Evolutionary conservation across 2,888 invertebrate genomes (phyloP).

Genomic region (Eledone cirrhosa): DNA sequence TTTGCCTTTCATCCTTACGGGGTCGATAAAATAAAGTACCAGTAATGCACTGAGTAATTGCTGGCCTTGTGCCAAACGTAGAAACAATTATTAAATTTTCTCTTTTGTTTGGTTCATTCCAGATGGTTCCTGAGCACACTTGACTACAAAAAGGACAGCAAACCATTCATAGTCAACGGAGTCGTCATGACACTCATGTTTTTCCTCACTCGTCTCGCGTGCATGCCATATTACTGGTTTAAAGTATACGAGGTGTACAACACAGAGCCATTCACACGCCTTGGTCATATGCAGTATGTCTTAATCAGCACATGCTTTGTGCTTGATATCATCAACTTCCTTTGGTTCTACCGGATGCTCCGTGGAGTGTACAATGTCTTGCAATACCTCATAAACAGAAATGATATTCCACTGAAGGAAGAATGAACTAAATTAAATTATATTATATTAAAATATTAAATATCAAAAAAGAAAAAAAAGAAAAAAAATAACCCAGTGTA

Average conservation of each 20-base stretch:
- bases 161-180: conserved; percentile 44
- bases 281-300: conserved; percentile 45
- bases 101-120: conserved; percentile 13
- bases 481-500: too few species aligned
- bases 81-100: not conserved
- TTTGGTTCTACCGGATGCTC: conserved; percentile 45
- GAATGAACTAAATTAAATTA: not conserved
- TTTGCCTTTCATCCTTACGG: too few species aligned
- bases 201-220: conserved; percentile 43
- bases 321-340: conserved; percentile 47
- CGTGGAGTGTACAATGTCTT: conserved; percentile 38
- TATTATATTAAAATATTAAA: too few species aligned
- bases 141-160: conserved; percentile 40
- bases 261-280: conserved; percentile 33
- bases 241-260: conserved; percentile 42
- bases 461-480: too few species aligned
- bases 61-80: too few species aligned
- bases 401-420: conserved; percentile 15
- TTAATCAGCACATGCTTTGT: conserved; percentile 43
- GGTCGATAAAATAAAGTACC: too few species aligned
- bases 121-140: conserved; percentile 49
- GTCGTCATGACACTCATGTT: conserved; percentile 46
- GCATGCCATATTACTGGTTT: conserved; percentile 47
- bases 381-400: conserved; percentile 17
- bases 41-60: too few species aligned